Base-by-base conservation (phyloP, 2,113 vertebrate genomes). In the Channa argus region DNA sequence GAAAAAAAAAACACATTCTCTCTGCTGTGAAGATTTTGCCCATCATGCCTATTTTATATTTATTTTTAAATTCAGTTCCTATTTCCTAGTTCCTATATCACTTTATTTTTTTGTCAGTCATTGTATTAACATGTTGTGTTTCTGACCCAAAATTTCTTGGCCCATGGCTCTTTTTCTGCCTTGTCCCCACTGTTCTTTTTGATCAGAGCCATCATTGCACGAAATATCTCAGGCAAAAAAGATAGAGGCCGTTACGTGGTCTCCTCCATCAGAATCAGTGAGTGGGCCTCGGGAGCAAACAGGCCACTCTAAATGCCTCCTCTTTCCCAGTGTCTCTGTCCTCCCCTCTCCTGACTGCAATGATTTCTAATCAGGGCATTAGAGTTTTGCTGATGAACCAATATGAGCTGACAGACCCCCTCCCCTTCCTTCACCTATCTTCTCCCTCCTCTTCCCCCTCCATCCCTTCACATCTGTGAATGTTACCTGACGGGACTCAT, bases 401-500 rank as follows among this genome's bases (percentile, higher is more conserved):
- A 92, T 85, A 70, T 46, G 77, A 90, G 71, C 69, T 65, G 82
- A 91, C 86, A 90, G 74, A 65, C 76, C 58, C 63, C 62, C 63
- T 59, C 74, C 52, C 70, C 65, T 70, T 64, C 65, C 41, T 59
- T 58, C 66, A 66, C 71, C 58, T 52, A 52, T 62, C 67, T 41
- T 70, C 74, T 66, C 37, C 47, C 77, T 77, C 70, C 13, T 82
- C 67, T 71, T 41, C 62, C 54, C 24, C 66, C 71, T 76, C 74
- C 69, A 54, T 79, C 73, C 68, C 41, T 75, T 80, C 61, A 84
- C 74, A 78, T 88, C 85, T 86, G 80, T 80, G 84, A 73, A 78
- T 74, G 81, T 85, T 92, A 88, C 86, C 85, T 91, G 90, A 92
- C 80, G 13, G 70, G 80, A 64, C 85, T 89, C 80, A 87, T 93